Percentiles rank a stretch among this genome's conserved stretches.
Evolutionary conservation across 23 tunicate species (phyloP).

Genomic region (Trididemnum clinides): DNA sequence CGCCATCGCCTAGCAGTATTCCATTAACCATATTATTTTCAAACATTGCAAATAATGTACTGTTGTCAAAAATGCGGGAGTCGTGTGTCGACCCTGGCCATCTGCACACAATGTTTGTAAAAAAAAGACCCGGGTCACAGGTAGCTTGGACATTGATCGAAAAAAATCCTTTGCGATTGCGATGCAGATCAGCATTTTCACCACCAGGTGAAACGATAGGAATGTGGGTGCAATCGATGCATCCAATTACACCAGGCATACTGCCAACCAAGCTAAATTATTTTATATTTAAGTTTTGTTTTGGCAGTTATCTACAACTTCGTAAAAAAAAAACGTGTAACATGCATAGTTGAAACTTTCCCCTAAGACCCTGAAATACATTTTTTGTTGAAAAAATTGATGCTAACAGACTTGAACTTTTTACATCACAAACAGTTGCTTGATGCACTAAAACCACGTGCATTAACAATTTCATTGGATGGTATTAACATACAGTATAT

Average conservation of each 20-base stretch:
- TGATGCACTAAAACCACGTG: no score
- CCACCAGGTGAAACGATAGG: constrained; percentile 62
- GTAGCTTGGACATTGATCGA: constrained; percentile 72
- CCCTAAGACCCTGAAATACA: no score
- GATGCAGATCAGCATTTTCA: constrained; percentile 18
- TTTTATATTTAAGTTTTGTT: no score
- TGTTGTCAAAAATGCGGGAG: constrained; percentile 51
- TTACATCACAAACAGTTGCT: no score
- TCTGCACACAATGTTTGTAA: constrained; percentile 58
- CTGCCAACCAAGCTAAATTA: no score
- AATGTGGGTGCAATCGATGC: constrained; percentile 60
- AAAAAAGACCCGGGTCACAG: constrained; percentile 40
- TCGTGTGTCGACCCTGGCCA: constrained; percentile 79
- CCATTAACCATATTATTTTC: constrained; percentile 34
- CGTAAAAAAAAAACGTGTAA: no score
- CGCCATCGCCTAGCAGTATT: constrained; percentile 49
- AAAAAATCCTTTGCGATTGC: constrained; percentile 48
- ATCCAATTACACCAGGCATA: constrained; percentile 54
- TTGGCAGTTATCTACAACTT: no score
- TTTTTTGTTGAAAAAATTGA: no score
- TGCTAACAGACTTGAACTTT: no score
- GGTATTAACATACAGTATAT: no score
- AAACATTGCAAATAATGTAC: constrained; percentile 21
- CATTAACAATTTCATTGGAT: no score
- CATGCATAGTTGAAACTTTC: no score